Percentiles rank a stretch among this genome's conserved stretches.
These are phyloP conservation scores for Epizoanthus scotinus DNA, from an alignment of 92 coral and sea anemone genomes.

Conservation along the genomic window DNA sequence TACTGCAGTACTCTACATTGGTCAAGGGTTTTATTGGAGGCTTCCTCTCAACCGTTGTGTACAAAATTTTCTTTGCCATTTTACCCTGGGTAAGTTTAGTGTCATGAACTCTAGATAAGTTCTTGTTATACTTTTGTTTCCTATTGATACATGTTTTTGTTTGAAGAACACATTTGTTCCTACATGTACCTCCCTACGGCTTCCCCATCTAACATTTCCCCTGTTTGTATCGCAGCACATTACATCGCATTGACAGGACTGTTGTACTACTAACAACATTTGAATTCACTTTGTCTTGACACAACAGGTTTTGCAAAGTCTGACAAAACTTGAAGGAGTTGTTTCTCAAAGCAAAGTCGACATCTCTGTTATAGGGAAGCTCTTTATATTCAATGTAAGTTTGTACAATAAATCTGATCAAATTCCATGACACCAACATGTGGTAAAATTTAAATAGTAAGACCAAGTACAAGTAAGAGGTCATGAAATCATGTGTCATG, in stretches of 20 bases:
- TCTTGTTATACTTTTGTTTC: too few relatives aligned
- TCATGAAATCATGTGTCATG: too few relatives aligned
- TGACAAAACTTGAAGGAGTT: conserved; percentile 75
- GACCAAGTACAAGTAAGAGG: too few relatives aligned
- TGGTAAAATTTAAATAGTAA: too few relatives aligned
- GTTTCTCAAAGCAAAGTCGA: conserved; percentile 75
- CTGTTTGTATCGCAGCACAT: too few relatives aligned
- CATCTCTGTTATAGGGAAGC: conserved; percentile 79
- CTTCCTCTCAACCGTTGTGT: conserved; percentile 67
- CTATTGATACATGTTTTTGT: too few relatives aligned
- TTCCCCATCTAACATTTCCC: too few relatives aligned
- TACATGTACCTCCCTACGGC: too few relatives aligned
- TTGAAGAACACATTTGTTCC: too few relatives aligned
- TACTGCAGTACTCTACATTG: conserved; percentile 50
- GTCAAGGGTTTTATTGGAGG: conserved; percentile 82
- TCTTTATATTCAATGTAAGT: conserved; percentile 85
- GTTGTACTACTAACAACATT: background rate
- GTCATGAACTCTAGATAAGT: too few relatives aligned
- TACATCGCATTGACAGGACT: too few relatives aligned
- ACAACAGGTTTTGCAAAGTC: conserved; percentile 65
- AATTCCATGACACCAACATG: background rate
- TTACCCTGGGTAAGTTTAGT: conserved; percentile 82
- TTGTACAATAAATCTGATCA: too few relatives aligned
- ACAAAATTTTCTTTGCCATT: conserved; percentile 79
- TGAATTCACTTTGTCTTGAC: background rate